These are phyloP conservation scores for Drosophila tsacasi DNA, from an alignment of 1,140 invertebrate species.

Conservation along the genomic window DNA sequence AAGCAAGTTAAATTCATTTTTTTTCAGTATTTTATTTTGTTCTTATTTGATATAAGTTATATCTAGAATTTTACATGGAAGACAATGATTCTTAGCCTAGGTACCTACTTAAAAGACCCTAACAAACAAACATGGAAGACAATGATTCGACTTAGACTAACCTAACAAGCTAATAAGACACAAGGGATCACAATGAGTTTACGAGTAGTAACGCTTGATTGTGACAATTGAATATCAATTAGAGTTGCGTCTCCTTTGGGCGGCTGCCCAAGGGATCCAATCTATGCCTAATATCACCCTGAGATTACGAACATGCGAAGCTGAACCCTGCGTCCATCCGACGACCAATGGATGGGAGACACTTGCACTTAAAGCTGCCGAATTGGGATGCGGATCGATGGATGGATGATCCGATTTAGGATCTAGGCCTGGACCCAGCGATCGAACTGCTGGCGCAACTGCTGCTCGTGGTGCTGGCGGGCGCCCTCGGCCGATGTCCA, in stretches of 20 bases:
- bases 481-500: constrained; percentile 87
- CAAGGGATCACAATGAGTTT: constrained; percentile 59
- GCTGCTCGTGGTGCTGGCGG: constrained; percentile 84
- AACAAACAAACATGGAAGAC: constrained; percentile 84
- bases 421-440: constrained; percentile 89
- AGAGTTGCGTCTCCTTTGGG: constrained; percentile 36
- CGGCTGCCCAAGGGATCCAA: constrained; percentile 28
- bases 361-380: constrained; percentile 87
- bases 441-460: constrained; percentile 86
- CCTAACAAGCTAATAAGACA: constrained; percentile 34
- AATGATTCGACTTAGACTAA: constrained; percentile 71
- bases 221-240: constrained; percentile 59
- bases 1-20: constrained; percentile 3
- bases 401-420: constrained; percentile 16
- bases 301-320: constrained; percentile 83
- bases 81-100: constrained; percentile 76
- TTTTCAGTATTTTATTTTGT: constrained; percentile 42
- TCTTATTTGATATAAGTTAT: constrained; percentile 43
- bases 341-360: constrained; percentile 53
- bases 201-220: constrained; percentile 49
- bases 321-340: constrained; percentile 35
- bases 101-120: constrained; percentile 46
- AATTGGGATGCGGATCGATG: constrained; percentile 58
- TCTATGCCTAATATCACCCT: constrained; percentile 82
- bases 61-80: constrained; percentile 77